phyloP scores from a whole-genome alignment of 1,140 invertebrate genomes.

The Lepidurus couesii region DNA sequence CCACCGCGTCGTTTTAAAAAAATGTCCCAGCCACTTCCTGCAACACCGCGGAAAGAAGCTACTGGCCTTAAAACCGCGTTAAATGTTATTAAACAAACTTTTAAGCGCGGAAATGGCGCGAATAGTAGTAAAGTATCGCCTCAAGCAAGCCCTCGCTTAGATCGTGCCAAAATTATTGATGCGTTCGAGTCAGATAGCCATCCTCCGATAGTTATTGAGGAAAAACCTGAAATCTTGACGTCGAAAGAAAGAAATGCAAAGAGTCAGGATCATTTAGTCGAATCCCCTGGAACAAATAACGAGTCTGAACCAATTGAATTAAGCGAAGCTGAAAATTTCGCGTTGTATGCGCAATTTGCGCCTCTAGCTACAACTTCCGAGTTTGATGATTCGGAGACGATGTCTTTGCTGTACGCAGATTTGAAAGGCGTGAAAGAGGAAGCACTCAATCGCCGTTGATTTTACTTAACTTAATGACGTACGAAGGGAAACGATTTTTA shows the following conservation, averaged over 20 bases:
- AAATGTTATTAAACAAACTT: slow-evolving; percentile 31
- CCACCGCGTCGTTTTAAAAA: slow-evolving; percentile 35
- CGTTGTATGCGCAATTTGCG: slow-evolving; percentile 72
- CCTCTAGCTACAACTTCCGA: slow-evolving; percentile 75
- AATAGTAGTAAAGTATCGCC: background rate
- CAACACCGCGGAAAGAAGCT: slow-evolving; percentile 27
- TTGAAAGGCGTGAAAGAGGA: slow-evolving; percentile 29
- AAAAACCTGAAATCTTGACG: background rate
- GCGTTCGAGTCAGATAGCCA: slow-evolving; percentile 20
- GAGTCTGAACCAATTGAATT: slow-evolving; percentile 53
- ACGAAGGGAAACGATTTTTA: background rate
- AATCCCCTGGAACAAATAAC: background rate
- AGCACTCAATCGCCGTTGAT: slow-evolving; percentile 2
- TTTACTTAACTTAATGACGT: too few relatives aligned
- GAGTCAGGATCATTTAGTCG: background rate
- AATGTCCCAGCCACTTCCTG: slow-evolving; percentile 34
- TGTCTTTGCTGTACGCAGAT: slow-evolving; percentile 34
- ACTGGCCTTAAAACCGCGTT: slow-evolving; percentile 30
- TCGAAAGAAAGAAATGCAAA: background rate
- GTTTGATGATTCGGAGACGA: slow-evolving; percentile 61
- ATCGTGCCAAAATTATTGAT: slow-evolving; percentile 1
- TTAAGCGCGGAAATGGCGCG: background rate
- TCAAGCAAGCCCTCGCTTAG: background rate
- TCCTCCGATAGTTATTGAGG: background rate
- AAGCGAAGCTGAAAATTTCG: slow-evolving; percentile 79